A percentile compares a stretch with the other conserved stretches of the same genome.
phyloP scores from a whole-genome alignment of 1,140 invertebrate genomes.

The Tetragonula clypearis region DNA sequence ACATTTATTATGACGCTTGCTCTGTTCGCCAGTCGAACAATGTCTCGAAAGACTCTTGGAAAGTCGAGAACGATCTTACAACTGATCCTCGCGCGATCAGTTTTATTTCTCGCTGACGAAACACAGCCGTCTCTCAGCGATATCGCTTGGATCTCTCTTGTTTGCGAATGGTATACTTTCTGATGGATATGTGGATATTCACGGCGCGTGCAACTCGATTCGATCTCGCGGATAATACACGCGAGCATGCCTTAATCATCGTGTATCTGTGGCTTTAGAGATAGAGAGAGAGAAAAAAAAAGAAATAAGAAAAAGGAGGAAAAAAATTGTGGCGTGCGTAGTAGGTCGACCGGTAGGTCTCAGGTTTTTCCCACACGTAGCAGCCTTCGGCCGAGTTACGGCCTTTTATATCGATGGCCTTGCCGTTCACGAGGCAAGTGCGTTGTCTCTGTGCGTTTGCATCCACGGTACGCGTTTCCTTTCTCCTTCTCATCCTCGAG shows the following conservation, averaged over 20 bases:
- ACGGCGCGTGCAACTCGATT: constrained; percentile 12
- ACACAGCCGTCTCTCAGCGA: no score
- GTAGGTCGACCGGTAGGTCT: constrained; percentile 8
- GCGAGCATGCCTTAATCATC: constrained; percentile 16
- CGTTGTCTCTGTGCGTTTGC: constrained; percentile 32
- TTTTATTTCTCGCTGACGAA: no score
- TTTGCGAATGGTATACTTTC: background rate
- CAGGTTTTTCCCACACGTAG: constrained; percentile 39
- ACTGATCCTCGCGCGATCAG: no score
- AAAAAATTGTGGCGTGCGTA: constrained; percentile 7
- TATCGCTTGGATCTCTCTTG: background rate
- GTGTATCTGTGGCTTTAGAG: background rate
- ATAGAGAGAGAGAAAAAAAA: no score
- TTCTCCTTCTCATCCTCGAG: background rate
- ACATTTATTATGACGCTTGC: no score
- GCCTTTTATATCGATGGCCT: constrained; percentile 48
- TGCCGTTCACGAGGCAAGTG: constrained; percentile 33
- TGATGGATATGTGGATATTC: background rate
- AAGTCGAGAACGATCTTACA: no score
- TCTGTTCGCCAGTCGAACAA: no score
- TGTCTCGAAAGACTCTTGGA: no score
- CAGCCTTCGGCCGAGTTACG: constrained; percentile 35
- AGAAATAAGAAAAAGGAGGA: no score
- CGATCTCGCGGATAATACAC: constrained; percentile 17
- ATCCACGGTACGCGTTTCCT: constrained; percentile 27